Percentiles rank a stretch among this genome's conserved stretches.
Evolutionary conservation across 2,797 vertebrate species (phyloP).

Genomic region (Rhinichthys osculus): DNA sequence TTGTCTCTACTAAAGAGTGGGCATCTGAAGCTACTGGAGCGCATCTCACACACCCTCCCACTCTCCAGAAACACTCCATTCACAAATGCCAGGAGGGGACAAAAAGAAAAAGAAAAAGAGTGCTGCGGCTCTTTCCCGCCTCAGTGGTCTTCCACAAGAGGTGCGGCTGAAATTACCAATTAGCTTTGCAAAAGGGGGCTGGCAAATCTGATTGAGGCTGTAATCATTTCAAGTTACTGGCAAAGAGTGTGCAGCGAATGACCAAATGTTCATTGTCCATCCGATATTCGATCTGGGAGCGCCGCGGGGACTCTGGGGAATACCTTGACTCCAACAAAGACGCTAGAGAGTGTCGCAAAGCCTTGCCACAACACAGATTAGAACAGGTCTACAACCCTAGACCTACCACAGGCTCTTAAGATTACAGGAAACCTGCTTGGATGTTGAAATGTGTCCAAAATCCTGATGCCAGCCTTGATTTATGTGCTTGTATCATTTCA

Average conservation of each 20-base stretch:
- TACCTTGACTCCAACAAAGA: conserved; percentile 71
- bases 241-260: conserved; percentile 77
- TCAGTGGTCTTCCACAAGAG: conserved; percentile 82
- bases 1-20: conserved; percentile 58
- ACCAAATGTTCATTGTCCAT: conserved; percentile 85
- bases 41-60: conserved; percentile 68
- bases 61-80: conserved; percentile 79
- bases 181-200: conserved; percentile 84
- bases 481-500: neutral
- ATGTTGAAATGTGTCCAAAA: conserved; percentile 23
- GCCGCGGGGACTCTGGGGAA: conserved; percentile 69
- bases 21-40: conserved; percentile 80
- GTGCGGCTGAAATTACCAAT: conserved; percentile 89
- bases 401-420: conserved; percentile 31
- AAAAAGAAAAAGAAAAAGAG: conserved; percentile 73
- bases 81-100: conserved; percentile 68
- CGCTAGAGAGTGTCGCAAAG: conserved; percentile 56
- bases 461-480: neutral
- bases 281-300: conserved; percentile 80
- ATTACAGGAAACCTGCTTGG: conserved; percentile 37
- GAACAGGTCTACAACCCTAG: conserved; percentile 39
- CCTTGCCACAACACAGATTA: conserved; percentile 51
- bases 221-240: conserved; percentile 84
- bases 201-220: conserved; percentile 83
- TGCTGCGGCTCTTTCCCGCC: conserved; percentile 78